Base-by-base conservation (phyloP, 1,140 invertebrate species). In the Papilio xuthus region DNA sequence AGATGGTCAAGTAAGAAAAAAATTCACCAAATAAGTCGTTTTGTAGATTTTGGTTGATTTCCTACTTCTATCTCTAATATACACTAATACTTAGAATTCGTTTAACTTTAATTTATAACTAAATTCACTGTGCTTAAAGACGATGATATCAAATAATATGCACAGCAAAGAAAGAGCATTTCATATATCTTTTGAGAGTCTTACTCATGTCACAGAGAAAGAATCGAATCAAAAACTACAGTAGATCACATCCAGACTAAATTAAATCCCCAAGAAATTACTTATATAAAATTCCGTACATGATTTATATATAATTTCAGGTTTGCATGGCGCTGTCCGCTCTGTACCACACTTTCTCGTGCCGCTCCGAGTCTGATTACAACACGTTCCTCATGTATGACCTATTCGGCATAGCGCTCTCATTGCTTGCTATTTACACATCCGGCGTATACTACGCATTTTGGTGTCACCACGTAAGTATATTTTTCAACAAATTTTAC, bases 361-460 rank as follows among this genome's bases (percentile, higher is more conserved):
- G 98, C 89, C 96, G 97, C 82, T 99, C 98, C 15, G 97, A 98
- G 90, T 94, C 96, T 82, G 97, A 97, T 82, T 98, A 98, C 90
- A 96, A 97, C 88, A 96, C 96, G 81, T 99, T 98, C 94, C 94
- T 99, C 8, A 97, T 97, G 73, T 97, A 97, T 84, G 99, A 99
- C 91, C 95, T 99, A 50, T 97, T 99, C 85, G 99, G 99, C 15
- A 99, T 99, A 67, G 98, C 98, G 23, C 94, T 99, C 3, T 98
- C 98, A 20, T 95, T 99, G 74, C 95, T 99, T 74, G 98, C 98
- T 28, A 99, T 99, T 88, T 99, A 99, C 92, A 96, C 98, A 77
- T 98, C 98, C 20, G 98, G 98, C 73, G 97, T 99, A 82, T 99
- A 99, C 93, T 99, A 99, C 90, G 98, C 98, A 2, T 99, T 99